Evolutionary conservation across 2,113 vertebrate species (phyloP).

Genomic region (Barnardius zonarius): DNA sequence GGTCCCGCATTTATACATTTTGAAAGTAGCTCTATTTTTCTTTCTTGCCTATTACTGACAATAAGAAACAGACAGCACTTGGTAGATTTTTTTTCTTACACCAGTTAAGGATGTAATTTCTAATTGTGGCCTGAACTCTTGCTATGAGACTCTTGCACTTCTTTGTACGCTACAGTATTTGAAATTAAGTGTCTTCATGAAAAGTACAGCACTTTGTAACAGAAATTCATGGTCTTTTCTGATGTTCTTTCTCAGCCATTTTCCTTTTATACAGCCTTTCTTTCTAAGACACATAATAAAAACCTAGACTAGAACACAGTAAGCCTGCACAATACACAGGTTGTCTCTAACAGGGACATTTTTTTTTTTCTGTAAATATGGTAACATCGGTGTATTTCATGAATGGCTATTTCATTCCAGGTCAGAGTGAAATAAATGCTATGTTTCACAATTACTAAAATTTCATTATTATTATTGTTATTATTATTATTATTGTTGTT

Average conservation of each 20-base stretch:
- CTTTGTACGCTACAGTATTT: neutral
- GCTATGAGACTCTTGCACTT: neutral
- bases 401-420: neutral
- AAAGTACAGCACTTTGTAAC: neutral
- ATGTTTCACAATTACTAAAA: neutral
- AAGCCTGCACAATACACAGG: neutral
- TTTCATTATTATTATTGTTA: too few species aligned
- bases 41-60: neutral
- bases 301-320: neutral
- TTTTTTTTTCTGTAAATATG: neutral
- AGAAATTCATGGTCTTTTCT: neutral
- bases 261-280: neutral
- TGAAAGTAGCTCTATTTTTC: neutral
- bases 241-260: neutral
- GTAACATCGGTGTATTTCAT: neutral
- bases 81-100: neutral
- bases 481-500: neutral
- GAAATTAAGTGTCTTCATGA: neutral
- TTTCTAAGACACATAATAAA: neutral
- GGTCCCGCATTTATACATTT: neutral
- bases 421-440: neutral
- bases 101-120: slow-evolving; percentile 10
- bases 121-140: neutral
- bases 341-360: neutral
- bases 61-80: slow-evolving; percentile 26